Conservation (phyloP, 2,113 vertebrate genomes). For the Epinephelus lanceolatus region DNA sequence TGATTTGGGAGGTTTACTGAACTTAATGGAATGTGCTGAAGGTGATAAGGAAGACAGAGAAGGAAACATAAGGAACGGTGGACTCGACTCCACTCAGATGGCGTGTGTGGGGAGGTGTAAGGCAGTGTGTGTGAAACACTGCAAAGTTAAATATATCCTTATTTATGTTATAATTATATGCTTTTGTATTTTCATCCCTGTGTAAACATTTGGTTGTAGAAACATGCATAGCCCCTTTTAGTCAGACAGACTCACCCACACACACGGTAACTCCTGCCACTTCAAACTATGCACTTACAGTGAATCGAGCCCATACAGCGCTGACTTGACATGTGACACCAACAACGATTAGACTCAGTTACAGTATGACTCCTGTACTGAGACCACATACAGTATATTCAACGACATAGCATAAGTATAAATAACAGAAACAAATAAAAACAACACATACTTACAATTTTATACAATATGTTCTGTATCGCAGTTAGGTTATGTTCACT, state of each 20-base stretch:
- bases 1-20: slow-evolving; percentile 44
- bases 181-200: not conserved
- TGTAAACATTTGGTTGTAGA: slow-evolving; percentile 27
- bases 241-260: slow-evolving; percentile 7
- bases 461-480: not conserved
- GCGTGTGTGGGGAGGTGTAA: not conserved
- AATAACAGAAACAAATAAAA: not conserved
- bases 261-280: slow-evolving; percentile 1
- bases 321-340: slow-evolving; percentile 31
- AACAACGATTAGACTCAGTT: not conserved
- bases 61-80: not conserved
- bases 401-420: not conserved
- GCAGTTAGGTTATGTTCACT: not conserved
- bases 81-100: not conserved
- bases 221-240: not conserved
- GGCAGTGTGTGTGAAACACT: slow-evolving; percentile 6
- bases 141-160: slow-evolving; percentile 9
- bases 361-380: not conserved
- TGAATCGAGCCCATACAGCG: not conserved
- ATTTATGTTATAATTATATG: slow-evolving; percentile 31
- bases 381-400: not conserved
- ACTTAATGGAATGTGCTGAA: slow-evolving; percentile 25
- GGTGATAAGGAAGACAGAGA: slow-evolving; percentile 1
- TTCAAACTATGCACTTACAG: slow-evolving; percentile 30
- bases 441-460: not conserved